Evolutionary conservation across 2,797 vertebrate genomes (phyloP).

Genomic region (Nyctalus aviator): DNA sequence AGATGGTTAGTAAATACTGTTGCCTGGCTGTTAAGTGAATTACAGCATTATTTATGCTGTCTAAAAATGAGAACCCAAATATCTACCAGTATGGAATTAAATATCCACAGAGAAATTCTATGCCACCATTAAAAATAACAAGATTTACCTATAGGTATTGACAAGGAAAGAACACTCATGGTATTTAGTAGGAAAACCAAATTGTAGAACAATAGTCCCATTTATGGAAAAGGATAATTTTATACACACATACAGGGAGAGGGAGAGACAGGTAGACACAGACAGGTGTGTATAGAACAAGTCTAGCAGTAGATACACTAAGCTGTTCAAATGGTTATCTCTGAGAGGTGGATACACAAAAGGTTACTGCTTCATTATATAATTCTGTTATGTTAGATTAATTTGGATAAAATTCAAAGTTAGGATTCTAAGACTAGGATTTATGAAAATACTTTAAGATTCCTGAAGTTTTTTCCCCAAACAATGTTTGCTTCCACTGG

Average conservation of each 20-base stretch:
- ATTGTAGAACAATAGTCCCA: neutral
- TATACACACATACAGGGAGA: neutral
- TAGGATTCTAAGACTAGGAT: neutral
- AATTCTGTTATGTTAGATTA: slow-evolving; percentile 11
- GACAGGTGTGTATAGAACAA: neutral
- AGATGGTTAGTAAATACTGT: neutral
- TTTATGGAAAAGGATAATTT: neutral
- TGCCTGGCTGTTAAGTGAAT: neutral
- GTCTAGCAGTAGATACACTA: neutral
- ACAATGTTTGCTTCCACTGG: neutral
- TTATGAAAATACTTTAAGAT: slow-evolving; percentile 42
- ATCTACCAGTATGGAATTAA: neutral
- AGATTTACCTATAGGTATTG: neutral
- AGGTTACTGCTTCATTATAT: neutral
- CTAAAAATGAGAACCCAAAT: neutral
- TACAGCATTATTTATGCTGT: neutral
- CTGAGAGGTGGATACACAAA: neutral
- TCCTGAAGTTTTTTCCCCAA: neutral
- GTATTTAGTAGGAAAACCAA: neutral
- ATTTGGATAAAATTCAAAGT: neutral
- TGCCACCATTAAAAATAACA: neutral
- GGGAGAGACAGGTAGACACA: neutral
- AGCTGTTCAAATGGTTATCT: neutral
- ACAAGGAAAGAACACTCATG: neutral
- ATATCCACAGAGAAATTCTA: neutral